Evolutionary conservation across 2,888 invertebrate species (phyloP).

Genomic region (Perizoma flavofasciatum): DNA sequence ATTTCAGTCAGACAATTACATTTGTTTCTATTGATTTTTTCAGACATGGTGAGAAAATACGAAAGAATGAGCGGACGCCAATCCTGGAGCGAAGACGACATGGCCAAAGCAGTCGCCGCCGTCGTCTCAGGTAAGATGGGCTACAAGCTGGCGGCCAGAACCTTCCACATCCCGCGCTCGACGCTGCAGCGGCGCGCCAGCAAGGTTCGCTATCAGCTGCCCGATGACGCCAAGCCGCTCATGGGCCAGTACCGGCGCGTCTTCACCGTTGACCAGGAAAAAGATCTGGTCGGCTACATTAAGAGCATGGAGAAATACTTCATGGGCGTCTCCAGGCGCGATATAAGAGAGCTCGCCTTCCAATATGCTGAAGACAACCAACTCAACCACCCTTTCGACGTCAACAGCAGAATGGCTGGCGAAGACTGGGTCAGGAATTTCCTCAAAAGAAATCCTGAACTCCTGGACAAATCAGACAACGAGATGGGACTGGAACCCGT

Average conservation of each 20-base stretch:
- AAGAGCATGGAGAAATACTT: slow-evolving; percentile 80
- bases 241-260: slow-evolving; percentile 79
- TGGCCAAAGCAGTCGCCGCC: slow-evolving; percentile 79
- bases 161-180: slow-evolving; percentile 78
- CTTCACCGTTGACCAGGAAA: slow-evolving; percentile 78
- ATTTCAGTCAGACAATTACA: background rate
- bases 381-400: slow-evolving; percentile 75
- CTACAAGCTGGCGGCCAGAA: slow-evolving; percentile 77
- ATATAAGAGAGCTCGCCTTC: slow-evolving; percentile 78
- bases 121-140: slow-evolving; percentile 81
- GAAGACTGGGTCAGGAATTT: slow-evolving; percentile 81
- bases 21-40: slow-evolving; percentile 25
- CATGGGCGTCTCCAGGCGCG: slow-evolving; percentile 76
- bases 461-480: slow-evolving; percentile 66
- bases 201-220: slow-evolving; percentile 73
- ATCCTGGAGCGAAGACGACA: slow-evolving; percentile 79
- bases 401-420: slow-evolving; percentile 77
- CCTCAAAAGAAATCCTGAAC: slow-evolving; percentile 75
- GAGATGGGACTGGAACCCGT: slow-evolving; percentile 74
- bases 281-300: slow-evolving; percentile 77
- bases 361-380: slow-evolving; percentile 78
- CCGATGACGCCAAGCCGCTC: slow-evolving; percentile 73
- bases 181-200: slow-evolving; percentile 78
- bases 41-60: slow-evolving; percentile 82
- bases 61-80: slow-evolving; percentile 80